A percentile compares a stretch with the other conserved stretches of the same genome.
phyloP scores from a whole-genome alignment of 1,140 invertebrate genomes.

The Coenobita brevimanus region DNA sequence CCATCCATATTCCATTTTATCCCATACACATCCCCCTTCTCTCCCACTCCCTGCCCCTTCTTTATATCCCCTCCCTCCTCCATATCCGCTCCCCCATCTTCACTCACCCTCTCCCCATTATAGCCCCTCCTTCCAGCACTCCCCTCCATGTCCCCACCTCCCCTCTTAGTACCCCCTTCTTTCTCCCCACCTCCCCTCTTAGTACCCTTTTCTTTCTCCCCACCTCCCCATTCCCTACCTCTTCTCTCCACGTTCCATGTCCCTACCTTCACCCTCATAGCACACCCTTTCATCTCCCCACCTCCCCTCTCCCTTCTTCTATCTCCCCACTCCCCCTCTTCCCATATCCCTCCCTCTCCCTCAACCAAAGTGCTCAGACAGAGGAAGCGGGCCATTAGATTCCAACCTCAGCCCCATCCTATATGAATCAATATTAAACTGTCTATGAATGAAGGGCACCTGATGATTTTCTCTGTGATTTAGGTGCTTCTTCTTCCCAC shows the following conservation, averaged over 20 bases:
- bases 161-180: too few species aligned
- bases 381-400: not conserved
- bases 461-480: constrained; percentile 41
- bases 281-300: not conserved
- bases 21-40: too few species aligned
- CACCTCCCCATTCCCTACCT: not conserved
- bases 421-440: constrained; percentile 39
- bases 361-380: not conserved
- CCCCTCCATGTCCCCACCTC: too few species aligned
- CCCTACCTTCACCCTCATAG: not conserved
- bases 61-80: too few species aligned
- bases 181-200: not conserved
- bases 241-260: not conserved
- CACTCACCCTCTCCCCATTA: too few species aligned
- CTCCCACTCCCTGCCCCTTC: too few species aligned
- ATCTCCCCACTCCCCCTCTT: too few species aligned
- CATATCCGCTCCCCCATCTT: too few species aligned
- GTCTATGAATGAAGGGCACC: constrained; percentile 37
- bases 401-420: not conserved
- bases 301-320: too few species aligned
- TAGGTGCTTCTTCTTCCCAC: not conserved
- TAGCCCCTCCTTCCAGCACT: too few species aligned
- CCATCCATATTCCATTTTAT: too few species aligned
- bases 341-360: too few species aligned
- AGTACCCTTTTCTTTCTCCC: not conserved